Percentiles rank a stretch among this genome's conserved stretches.
Conservation (phyloP, 1,140 invertebrate species). For the Heliconius nattereri region DNA sequence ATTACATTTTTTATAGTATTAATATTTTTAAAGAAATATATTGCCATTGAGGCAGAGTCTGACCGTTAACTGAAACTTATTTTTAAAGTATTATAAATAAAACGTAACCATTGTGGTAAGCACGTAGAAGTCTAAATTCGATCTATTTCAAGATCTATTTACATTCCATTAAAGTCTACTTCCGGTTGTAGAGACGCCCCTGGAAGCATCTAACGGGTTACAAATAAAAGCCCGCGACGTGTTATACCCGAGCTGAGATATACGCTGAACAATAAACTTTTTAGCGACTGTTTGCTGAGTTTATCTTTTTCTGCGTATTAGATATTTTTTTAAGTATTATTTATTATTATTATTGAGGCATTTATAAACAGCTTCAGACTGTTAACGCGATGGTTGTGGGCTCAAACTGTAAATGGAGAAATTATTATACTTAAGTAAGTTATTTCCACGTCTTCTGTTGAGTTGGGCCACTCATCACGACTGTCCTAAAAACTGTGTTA, state of each 20-base stretch:
- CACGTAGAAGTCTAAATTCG: neutral
- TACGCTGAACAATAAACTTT: conserved; percentile 2
- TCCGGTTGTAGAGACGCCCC: neutral
- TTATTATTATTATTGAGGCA: too few relatives aligned
- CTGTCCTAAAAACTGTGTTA: too few relatives aligned
- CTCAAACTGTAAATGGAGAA: too few relatives aligned
- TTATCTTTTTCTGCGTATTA: neutral
- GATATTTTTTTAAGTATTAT: neutral
- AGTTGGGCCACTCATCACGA: too few relatives aligned
- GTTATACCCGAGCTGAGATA: neutral
- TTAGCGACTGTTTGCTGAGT: neutral
- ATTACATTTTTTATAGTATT: too few relatives aligned
- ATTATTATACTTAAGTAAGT: too few relatives aligned
- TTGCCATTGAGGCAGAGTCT: too few relatives aligned
- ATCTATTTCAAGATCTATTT: neutral
- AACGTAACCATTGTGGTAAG: neutral
- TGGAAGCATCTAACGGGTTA: neutral
- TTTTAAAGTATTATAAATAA: neutral
- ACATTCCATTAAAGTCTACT: neutral
- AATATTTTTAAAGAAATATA: too few relatives aligned
- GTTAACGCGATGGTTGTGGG: too few relatives aligned
- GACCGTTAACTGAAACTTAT: neutral
- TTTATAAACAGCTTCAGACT: too few relatives aligned
- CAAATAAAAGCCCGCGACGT: neutral
- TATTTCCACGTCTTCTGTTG: too few relatives aligned